Percentiles rank a stretch among this genome's conserved stretches.
Conservation (phyloP, 2,797 vertebrate species). For the Lithobates pipiens region DNA sequence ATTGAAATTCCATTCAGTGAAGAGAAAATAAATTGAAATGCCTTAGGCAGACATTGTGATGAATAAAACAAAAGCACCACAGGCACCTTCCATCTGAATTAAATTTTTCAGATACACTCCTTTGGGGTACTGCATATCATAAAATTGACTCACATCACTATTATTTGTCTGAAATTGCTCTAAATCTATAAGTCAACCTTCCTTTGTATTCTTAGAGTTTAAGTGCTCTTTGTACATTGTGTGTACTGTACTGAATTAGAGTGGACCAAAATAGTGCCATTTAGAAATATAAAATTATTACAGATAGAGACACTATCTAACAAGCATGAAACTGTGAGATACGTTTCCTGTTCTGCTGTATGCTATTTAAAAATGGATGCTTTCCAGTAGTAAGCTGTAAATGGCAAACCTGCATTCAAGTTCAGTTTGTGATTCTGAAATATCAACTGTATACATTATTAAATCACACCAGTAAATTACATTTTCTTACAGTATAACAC, state of each 20-base stretch:
- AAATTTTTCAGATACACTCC: constrained; percentile 40
- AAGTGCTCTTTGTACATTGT: not conserved
- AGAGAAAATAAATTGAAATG: constrained; percentile 50
- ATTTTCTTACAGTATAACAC: not conserved
- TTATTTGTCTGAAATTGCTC: constrained; percentile 45
- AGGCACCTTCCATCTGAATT: constrained; percentile 55
- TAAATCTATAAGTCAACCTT: constrained; percentile 33
- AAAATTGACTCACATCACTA: constrained; percentile 41
- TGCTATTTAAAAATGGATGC: no score
- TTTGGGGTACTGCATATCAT: constrained; percentile 37
- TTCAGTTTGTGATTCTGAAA: not conserved
- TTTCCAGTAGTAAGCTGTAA: no score
- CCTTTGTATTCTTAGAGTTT: not conserved
- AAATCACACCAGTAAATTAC: not conserved
- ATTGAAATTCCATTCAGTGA: constrained; percentile 46
- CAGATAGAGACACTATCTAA: not conserved
- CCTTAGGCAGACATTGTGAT: constrained; percentile 48
- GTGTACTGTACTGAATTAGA: not conserved
- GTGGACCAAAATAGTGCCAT: no score
- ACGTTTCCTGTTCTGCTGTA: no score
- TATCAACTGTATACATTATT: not conserved
- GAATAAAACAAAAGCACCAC: constrained; percentile 52
- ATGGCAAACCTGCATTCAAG: no score
- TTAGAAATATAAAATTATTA: no score
- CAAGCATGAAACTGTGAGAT: not conserved